Evolutionary conservation across 1,140 invertebrate species (phyloP).

Genomic region (Portunus trituberculatus): DNA sequence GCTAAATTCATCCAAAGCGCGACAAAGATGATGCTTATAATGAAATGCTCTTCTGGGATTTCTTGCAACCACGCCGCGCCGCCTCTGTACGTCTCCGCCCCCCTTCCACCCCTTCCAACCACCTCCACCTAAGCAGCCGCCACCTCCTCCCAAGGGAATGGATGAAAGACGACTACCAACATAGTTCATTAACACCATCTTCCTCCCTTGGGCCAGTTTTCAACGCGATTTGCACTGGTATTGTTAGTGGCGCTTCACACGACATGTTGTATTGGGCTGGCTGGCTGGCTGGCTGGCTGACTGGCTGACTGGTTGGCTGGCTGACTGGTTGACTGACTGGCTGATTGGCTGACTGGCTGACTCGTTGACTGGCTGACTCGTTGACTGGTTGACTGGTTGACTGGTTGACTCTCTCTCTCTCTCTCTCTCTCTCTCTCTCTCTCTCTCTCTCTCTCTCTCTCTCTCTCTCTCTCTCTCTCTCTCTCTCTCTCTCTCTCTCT

Average conservation of each 20-base stretch:
- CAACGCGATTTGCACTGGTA: not conserved
- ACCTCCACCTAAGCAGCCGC: not conserved
- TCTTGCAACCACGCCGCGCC: not conserved
- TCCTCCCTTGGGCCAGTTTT: not conserved
- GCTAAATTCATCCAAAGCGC: not conserved
- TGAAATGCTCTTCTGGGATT: not conserved
- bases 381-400: not conserved
- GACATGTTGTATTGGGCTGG: not conserved
- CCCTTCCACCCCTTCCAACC: not conserved
- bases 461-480: not conserved
- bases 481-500: not conserved
- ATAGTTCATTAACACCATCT: not conserved
- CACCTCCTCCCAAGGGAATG: not conserved
- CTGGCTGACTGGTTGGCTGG: not conserved
- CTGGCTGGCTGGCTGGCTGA: not conserved
- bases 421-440: not conserved
- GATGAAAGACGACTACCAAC: not conserved
- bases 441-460: not conserved
- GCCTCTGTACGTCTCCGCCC: too few species aligned
- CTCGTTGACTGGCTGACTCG: not conserved
- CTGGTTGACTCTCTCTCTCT: not conserved
- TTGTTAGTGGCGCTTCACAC: not conserved
- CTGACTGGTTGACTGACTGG: not conserved
- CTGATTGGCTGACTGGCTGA: not conserved
- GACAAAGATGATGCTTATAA: not conserved